Evolutionary conservation across 1,140 invertebrate genomes (phyloP).

Genomic region (Musca domestica): DNA sequence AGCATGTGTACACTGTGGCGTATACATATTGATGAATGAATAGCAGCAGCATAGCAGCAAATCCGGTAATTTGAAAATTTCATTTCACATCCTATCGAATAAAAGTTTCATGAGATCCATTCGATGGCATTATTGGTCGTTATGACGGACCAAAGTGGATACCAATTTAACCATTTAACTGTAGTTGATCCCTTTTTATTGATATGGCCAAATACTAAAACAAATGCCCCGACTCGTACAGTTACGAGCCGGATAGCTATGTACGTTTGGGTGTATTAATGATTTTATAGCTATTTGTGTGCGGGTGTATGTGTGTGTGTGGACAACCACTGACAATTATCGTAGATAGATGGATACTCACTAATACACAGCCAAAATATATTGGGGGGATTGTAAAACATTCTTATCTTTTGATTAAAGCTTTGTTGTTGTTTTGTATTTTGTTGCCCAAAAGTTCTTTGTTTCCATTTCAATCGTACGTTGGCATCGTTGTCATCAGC

Average conservation of each 20-base stretch:
- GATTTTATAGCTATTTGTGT: conserved; percentile 12
- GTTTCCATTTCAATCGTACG: not conserved
- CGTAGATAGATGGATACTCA: too few relatives aligned
- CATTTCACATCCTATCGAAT: not conserved
- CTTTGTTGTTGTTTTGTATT: not conserved
- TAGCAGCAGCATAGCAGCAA: too few relatives aligned
- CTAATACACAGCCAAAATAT: too few relatives aligned
- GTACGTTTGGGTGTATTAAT: conserved; percentile 1
- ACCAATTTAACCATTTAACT: conserved; percentile 9
- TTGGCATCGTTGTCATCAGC: not conserved
- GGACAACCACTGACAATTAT: too few relatives aligned
- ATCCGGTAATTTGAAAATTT: too few relatives aligned
- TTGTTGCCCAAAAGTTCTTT: not conserved
- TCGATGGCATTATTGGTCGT: not conserved
- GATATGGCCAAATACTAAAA: not conserved
- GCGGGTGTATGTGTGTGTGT: not conserved
- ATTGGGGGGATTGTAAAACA: not conserved
- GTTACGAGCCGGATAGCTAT: not conserved
- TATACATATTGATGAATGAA: too few relatives aligned
- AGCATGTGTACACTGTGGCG: too few relatives aligned
- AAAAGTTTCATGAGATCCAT: conserved; percentile 11
- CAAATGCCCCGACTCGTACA: too few relatives aligned
- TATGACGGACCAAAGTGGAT: not conserved
- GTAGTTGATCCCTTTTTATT: conserved; percentile 11
- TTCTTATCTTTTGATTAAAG: conserved; percentile 18